Conservation (phyloP, 2,113 vertebrate genomes). For the Tachysurus fulvidraco region DNA sequence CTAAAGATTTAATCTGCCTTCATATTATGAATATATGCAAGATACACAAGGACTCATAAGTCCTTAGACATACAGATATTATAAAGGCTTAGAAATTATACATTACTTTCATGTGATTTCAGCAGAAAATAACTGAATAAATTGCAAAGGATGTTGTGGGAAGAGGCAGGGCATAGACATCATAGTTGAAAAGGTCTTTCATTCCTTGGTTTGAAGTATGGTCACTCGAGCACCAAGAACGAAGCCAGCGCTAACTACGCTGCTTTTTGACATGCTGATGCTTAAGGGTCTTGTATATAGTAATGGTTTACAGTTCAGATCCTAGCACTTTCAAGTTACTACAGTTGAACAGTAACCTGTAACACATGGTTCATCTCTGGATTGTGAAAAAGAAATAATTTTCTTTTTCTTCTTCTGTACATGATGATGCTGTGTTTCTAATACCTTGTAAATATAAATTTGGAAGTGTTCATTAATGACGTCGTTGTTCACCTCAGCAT, state of each 20-base stretch:
- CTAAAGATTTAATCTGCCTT: background rate
- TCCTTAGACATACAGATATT: background rate
- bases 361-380: background rate
- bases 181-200: background rate
- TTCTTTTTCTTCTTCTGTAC: background rate
- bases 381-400: background rate
- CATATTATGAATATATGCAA: background rate
- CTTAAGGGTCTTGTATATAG: background rate
- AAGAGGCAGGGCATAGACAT: background rate
- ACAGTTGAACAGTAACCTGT: background rate
- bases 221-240: background rate
- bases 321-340: background rate
- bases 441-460: background rate
- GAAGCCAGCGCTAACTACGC: background rate
- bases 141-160: conserved; percentile 5
- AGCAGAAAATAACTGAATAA: background rate
- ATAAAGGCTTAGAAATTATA: background rate
- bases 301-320: background rate
- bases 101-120: background rate
- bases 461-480: background rate
- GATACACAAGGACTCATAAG: background rate
- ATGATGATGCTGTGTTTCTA: background rate
- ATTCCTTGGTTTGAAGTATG: background rate
- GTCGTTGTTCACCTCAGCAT: background rate
- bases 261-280: background rate